These are phyloP conservation scores for Hylomyscus alleni DNA, from an alignment of 2,797 vertebrate genomes.

Conservation along the genomic window DNA sequence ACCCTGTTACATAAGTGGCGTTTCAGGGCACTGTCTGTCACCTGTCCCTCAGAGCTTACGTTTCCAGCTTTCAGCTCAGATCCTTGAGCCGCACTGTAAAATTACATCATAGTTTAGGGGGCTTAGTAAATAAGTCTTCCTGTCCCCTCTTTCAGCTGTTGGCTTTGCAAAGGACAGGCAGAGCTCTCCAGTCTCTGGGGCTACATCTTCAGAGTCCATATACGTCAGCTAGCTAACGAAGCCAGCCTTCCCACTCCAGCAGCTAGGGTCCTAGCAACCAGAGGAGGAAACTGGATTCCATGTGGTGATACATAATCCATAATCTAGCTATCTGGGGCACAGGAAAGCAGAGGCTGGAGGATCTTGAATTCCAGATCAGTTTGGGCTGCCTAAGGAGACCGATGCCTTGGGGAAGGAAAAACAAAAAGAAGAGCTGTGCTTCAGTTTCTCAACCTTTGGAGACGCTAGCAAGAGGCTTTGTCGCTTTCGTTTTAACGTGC, in stretches of 20 bases:
- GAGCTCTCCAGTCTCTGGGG: not conserved
- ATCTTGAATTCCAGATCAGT: not conserved
- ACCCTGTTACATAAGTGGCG: not conserved
- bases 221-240: not conserved
- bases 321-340: not conserved
- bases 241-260: no score
- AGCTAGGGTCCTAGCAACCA: not conserved
- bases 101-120: not conserved
- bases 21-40: not conserved
- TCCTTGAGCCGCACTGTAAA: not conserved
- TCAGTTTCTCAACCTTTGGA: not conserved
- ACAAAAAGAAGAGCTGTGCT: not conserved
- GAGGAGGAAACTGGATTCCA: not conserved
- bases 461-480: accelerated
- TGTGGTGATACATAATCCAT: not conserved
- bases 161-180: not conserved
- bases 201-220: not conserved
- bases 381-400: not conserved
- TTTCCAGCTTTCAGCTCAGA: not conserved
- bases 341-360: not conserved
- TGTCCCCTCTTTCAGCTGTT: not conserved
- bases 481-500: not conserved
- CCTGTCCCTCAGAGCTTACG: not conserved
- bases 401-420: not conserved
- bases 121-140: not conserved